Evolutionary conservation across 1,140 invertebrate genomes (phyloP), one percentile per base, ranked within the genome.

Genomic region (Streblospio benedicti): DNA sequence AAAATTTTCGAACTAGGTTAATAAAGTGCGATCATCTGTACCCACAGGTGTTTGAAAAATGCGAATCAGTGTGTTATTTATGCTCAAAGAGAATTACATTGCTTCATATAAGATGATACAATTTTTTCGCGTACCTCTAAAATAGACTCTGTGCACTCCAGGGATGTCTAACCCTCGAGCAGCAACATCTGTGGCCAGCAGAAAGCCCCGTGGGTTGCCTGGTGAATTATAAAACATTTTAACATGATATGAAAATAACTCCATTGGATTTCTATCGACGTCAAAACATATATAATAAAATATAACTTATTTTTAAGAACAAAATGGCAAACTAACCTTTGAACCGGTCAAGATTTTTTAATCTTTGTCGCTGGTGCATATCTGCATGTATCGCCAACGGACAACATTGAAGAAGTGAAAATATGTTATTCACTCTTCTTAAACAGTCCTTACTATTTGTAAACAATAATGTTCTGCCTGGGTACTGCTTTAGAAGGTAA

Each of bases 181-280:
- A 14, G 95, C 96, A 18, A 99, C 93, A 81, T 99, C 96, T 0
- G 95, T 99, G 0, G 96, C 92, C 59, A 99, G 82, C n/a, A 99
- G 75, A 12, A 99, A 65, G 0, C 86, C 85, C 64, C 85, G 82
- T 0, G 62, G 60, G 55, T 71, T 75, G 31, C 58, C 73, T 76
- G 28, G 6, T 53, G 35, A 55, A n/a, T n/a, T n/a, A n/a, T n/a
- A n/a, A n/a, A n/a, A n/a, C n/a, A n/a, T n/a, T n/a, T n/a, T n/a
- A n/a, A n/a, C n/a, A n/a, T n/a, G n/a, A n/a, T n/a, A n/a, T n/a
- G n/a, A n/a, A n/a, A n/a, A n/a, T n/a, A n/a, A n/a, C n/a, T n/a
- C n/a, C n/a, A n/a, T n/a, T n/a, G n/a, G n/a, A n/a, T n/a, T n/a
- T n/a, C n/a, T n/a, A 41, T 41, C 12, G n/a, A 12, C 12, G n/a